Evolutionary conservation across 2,113 vertebrate genomes (phyloP).

Genomic region (Dipodomys merriami): DNA sequence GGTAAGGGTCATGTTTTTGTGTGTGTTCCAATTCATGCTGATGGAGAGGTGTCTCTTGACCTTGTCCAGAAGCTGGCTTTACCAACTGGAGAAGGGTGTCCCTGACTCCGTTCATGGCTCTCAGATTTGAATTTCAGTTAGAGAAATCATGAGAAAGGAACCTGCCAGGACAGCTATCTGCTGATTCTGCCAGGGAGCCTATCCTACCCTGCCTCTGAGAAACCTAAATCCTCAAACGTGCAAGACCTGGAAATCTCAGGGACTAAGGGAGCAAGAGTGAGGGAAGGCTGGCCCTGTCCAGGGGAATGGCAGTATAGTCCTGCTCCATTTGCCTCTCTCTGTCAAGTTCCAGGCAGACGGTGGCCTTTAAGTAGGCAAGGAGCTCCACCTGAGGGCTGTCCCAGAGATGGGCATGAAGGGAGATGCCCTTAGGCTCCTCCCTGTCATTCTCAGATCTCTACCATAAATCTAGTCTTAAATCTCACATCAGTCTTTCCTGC

Average conservation of each 20-base stretch:
- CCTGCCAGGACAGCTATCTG: not conserved
- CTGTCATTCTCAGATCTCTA: not conserved
- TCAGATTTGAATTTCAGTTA: not conserved
- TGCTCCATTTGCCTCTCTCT: not conserved
- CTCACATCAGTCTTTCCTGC: not conserved
- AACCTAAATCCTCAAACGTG: not conserved
- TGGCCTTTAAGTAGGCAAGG: not conserved
- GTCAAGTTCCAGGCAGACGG: not conserved
- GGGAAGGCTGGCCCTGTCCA: not conserved
- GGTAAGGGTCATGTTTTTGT: no score
- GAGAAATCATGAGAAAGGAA: conserved; percentile 19
- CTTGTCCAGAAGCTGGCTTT: not conserved
- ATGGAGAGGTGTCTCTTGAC: not conserved
- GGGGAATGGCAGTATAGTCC: not conserved
- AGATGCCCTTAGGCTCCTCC: not conserved
- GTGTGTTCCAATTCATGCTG: not conserved
- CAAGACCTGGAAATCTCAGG: not conserved
- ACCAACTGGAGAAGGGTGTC: not conserved
- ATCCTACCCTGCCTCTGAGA: not conserved
- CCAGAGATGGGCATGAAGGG: accelerated
- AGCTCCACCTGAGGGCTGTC: not conserved
- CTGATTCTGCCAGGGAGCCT: not conserved
- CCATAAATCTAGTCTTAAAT: not conserved
- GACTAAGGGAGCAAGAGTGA: not conserved
- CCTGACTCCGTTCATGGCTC: not conserved